Evolutionary conservation across 2,113 vertebrate species (phyloP).

Genomic region (Chaenocephalus aceratus): DNA sequence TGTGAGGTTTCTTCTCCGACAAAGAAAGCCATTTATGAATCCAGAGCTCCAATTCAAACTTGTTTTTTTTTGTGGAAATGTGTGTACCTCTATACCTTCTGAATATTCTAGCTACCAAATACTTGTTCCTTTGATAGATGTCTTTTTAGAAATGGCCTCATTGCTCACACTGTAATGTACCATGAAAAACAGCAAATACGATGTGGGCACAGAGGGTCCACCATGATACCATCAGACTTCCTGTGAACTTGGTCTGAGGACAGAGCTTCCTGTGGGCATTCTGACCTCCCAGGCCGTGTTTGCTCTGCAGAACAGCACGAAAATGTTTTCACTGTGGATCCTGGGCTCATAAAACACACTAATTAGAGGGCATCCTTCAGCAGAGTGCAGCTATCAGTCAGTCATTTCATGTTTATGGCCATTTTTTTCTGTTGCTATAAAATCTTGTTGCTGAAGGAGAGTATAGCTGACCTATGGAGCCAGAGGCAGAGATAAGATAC

Average conservation of each 20-base stretch:
- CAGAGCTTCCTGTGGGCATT: conserved; percentile 35
- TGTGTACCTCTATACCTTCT: too few species aligned
- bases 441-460: conserved; percentile 44
- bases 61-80: too few species aligned
- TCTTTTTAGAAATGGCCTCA: conserved; percentile 10
- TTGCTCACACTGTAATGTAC: conserved; percentile 42
- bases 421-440: conserved; percentile 66
- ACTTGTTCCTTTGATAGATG: neutral
- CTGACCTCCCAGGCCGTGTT: conserved; percentile 74
- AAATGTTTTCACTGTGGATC: conserved; percentile 74
- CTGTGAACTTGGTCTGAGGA: conserved; percentile 64
- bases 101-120: too few species aligned
- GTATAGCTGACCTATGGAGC: conserved; percentile 56
- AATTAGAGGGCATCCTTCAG: conserved; percentile 77
- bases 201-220: conserved; percentile 23
- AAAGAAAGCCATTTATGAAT: too few species aligned
- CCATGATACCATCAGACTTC: conserved; percentile 24
- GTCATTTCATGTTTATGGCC: conserved; percentile 74
- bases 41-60: too few species aligned
- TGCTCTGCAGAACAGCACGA: conserved; percentile 49
- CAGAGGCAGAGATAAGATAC: conserved; percentile 68
- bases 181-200: conserved; percentile 27
- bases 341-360: conserved; percentile 70
- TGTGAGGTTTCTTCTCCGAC: neutral
- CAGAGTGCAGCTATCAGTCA: conserved; percentile 74